Conservation (phyloP, 2,888 invertebrate genomes). For the Trichacis sp. region DNA sequence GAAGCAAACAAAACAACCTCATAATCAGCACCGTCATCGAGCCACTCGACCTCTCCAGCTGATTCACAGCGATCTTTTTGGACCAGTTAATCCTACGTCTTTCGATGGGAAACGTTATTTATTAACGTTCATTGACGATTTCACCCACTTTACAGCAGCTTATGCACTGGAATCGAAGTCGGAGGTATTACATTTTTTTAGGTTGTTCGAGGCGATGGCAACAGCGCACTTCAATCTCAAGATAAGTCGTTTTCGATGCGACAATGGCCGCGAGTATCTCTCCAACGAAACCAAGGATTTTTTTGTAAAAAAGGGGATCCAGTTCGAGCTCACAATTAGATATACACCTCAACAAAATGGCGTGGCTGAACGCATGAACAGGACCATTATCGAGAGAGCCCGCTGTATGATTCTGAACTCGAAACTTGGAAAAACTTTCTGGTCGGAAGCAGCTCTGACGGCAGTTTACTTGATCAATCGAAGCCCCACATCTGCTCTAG, state of each 20-base stretch:
- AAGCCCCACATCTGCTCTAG: conserved; percentile 42
- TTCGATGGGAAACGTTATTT: no score
- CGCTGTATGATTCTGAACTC: conserved; percentile 56
- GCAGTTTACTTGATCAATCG: conserved; percentile 49
- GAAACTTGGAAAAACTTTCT: conserved; percentile 49
- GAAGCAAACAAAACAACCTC: conserved; percentile 34
- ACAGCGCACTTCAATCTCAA: background rate
- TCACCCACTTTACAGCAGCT: conserved; percentile 16
- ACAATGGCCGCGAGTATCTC: conserved; percentile 49
- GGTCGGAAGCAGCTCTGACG: conserved; percentile 52
- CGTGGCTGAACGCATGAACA: conserved; percentile 44
- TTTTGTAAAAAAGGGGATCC: conserved; percentile 45
- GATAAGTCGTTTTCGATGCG: conserved; percentile 41
- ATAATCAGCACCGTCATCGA: conserved; percentile 29
- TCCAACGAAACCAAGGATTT: conserved; percentile 43
- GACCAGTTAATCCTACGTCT: conserved; percentile 45
- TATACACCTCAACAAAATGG: conserved; percentile 50
- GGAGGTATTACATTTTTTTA: background rate
- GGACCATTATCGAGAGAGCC: conserved; percentile 58
- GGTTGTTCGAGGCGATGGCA: conserved; percentile 1
- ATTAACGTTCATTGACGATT: conserved; percentile 13
- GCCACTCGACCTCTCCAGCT: conserved; percentile 40
- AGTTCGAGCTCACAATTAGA: conserved; percentile 41
- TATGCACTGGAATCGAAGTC: conserved; percentile 7
- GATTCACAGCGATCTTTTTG: conserved; percentile 49